These are phyloP conservation scores for Drosophila triauraria DNA, from an alignment of 1,140 invertebrate genomes.

Conservation along the genomic window DNA sequence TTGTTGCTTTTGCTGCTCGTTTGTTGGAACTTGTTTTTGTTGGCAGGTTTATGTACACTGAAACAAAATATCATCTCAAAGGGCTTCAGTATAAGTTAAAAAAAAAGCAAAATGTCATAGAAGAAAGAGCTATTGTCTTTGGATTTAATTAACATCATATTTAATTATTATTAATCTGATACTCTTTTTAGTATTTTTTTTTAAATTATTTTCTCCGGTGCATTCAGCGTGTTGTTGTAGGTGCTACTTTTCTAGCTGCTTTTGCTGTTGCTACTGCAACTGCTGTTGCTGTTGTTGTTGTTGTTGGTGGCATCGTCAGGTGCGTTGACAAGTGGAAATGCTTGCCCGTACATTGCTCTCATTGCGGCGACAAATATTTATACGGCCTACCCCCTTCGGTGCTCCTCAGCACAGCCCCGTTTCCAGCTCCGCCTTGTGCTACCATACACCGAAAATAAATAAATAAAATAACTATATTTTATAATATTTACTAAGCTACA, in stretches of 20 bases:
- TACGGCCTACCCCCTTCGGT: conserved; percentile 31
- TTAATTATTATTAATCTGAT: neutral
- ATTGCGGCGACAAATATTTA: conserved; percentile 78
- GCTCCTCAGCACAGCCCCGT: neutral
- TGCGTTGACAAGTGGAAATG: conserved; percentile 77
- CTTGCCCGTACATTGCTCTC: conserved; percentile 79
- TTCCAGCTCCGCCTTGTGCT: conserved; percentile 5
- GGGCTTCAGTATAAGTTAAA: no score
- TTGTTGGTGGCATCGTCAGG: conserved; percentile 57
- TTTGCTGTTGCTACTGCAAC: neutral
- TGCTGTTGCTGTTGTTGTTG: conserved; percentile 11
- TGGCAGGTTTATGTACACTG: conserved; percentile 7
- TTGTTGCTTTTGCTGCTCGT: conserved; percentile 22
- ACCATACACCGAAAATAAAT: conserved; percentile 32
- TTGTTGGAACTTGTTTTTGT: conserved; percentile 50
- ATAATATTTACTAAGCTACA: no score
- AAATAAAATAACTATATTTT: conserved; percentile 15
- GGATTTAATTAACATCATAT: no score
- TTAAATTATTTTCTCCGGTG: neutral
- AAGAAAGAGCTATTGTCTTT: neutral
- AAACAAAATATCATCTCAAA: neutral
- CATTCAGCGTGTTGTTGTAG: conserved; percentile 15
- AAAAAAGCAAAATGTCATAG: neutral
- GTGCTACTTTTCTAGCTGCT: conserved; percentile 7
- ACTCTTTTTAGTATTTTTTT: no score